These are phyloP conservation scores for Sinosuthora webbiana DNA, from an alignment of 2,113 vertebrate genomes.

Conservation along the genomic window DNA sequence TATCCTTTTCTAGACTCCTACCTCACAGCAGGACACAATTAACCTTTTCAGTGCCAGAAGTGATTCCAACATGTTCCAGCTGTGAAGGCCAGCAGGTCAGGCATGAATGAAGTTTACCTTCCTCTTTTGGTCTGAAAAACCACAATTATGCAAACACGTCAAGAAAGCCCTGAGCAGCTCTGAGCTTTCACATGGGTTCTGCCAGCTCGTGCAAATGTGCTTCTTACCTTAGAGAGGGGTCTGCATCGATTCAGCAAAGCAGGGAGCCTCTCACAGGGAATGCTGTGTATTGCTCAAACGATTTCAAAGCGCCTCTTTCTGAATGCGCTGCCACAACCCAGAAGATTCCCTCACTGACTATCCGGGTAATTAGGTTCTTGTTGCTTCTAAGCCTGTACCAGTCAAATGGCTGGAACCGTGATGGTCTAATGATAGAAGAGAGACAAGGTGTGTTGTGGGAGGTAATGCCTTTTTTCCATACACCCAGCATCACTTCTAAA, in stretches of 20 bases:
- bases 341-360: neutral
- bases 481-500: conserved; percentile 14
- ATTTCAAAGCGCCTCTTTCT: neutral
- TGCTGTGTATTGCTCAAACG: neutral
- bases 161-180: conserved; percentile 62
- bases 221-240: neutral
- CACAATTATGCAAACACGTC: conserved; percentile 60
- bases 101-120: conserved; percentile 75
- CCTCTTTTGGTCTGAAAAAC: conserved; percentile 63
- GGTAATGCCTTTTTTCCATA: neutral
- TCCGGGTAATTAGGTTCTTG: conserved; percentile 1
- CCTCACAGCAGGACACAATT: conserved; percentile 79
- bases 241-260: neutral
- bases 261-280: neutral
- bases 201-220: neutral
- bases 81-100: conserved; percentile 74
- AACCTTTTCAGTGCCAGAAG: conserved; percentile 79
- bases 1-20: conserved; percentile 74
- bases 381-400: neutral
- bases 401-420: neutral
- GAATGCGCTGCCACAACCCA: neutral
- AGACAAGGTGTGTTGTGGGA: neutral
- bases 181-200: neutral
- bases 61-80: conserved; percentile 73
- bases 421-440: neutral